A percentile compares a stretch with the other conserved stretches of the same genome.
Conservation (phyloP, 1,140 invertebrate genomes). For the Delia radicum region DNA sequence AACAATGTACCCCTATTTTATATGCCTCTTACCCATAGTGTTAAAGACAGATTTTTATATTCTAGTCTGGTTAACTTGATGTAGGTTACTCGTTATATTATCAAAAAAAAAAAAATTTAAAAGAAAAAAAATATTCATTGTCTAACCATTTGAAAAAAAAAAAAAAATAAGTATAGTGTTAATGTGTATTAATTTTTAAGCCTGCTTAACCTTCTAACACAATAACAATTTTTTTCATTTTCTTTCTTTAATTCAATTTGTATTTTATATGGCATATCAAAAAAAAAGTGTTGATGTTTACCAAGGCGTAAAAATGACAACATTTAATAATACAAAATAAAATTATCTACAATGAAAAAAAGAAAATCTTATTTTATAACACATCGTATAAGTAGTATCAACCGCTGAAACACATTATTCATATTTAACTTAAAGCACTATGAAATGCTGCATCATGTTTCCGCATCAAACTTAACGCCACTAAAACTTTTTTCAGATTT, state of each 20-base stretch:
- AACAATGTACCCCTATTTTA: too few species aligned
- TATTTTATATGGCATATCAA: not conserved
- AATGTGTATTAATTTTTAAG: not conserved
- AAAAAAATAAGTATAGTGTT: not conserved
- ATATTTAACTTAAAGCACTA: not conserved
- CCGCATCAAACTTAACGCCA: constrained; percentile 5
- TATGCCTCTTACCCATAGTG: too few species aligned
- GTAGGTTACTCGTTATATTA: too few species aligned
- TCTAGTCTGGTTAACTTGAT: too few species aligned
- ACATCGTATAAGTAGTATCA: too few species aligned
- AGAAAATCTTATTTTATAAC: too few species aligned
- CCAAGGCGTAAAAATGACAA: constrained; percentile 6
- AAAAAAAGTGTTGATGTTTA: constrained; percentile 4
- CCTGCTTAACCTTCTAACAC: constrained; percentile 5
- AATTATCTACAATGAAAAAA: not conserved
- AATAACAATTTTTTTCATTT: not conserved
- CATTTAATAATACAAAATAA: not conserved
- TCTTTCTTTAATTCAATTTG: not conserved
- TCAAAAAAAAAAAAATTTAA: too few species aligned
- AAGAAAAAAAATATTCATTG: not conserved
- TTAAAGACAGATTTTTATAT: too few species aligned
- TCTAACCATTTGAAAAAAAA: not conserved
- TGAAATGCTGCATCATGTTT: constrained; percentile 1
- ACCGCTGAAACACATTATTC: not conserved
- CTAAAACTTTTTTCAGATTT: not conserved